Percentiles rank a stretch among this genome's conserved stretches.
phyloP scores from a whole-genome alignment of 2,113 vertebrate species.

The Sylvia atricapilla region DNA sequence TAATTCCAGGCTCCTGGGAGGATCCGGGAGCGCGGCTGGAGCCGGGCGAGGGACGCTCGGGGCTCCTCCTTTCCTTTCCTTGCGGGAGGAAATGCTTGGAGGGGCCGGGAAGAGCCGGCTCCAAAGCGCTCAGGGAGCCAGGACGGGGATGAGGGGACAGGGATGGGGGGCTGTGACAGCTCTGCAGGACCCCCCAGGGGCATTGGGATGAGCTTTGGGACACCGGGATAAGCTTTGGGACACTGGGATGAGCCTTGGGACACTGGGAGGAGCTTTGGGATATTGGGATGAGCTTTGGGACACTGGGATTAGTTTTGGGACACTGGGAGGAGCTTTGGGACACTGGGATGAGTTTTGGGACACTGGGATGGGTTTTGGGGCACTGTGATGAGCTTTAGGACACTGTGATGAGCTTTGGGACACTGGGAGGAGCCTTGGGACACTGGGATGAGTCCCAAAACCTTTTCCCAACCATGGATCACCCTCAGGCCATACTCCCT shows the following conservation, averaged over 20 bases:
- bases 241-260: not conserved
- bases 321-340: not conserved
- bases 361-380: not conserved
- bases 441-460: not conserved
- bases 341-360: too few relatives aligned
- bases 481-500: rapidly evolving
- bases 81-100: not conserved
- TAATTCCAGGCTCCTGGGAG: not conserved
- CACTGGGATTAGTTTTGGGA: too few relatives aligned
- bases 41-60: not conserved
- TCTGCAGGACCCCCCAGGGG: not conserved
- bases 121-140: not conserved
- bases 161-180: not conserved
- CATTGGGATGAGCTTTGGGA: too few relatives aligned
- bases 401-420: not conserved
- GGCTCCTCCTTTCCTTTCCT: not conserved
- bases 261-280: too few relatives aligned
- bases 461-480: not conserved
- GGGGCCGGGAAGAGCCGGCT: not conserved
- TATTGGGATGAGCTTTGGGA: not conserved
- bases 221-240: not conserved
- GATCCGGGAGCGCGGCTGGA: not conserved
- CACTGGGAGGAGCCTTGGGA: not conserved
- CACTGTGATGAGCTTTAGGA: too few relatives aligned
- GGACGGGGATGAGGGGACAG: not conserved